Evolutionary conservation across 2,888 invertebrate species (phyloP).

Genomic region (Drosophila melanocephala): DNA sequence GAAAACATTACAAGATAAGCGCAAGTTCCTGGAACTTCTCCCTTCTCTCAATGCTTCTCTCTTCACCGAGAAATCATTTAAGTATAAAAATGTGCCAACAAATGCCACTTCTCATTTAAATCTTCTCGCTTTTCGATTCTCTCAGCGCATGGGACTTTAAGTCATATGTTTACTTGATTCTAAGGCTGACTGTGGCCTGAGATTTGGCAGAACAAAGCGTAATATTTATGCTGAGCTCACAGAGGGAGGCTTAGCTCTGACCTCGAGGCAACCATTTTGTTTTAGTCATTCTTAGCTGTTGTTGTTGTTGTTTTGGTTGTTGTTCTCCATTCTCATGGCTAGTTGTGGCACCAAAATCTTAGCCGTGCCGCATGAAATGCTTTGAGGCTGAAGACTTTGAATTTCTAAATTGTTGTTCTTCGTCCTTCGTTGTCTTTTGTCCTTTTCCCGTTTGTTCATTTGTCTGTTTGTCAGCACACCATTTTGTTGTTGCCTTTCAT

Average conservation of each 20-base stretch:
- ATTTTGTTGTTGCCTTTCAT: slow-evolving; percentile 13
- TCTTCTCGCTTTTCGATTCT: neutral
- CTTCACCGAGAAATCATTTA: neutral
- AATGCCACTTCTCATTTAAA: neutral
- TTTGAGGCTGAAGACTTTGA: slow-evolving; percentile 44
- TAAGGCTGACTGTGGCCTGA: slow-evolving; percentile 1
- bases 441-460: slow-evolving; percentile 1
- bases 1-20: neutral
- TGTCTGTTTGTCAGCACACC: slow-evolving; percentile 6
- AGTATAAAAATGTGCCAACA: neutral
- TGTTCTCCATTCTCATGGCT: slow-evolving; percentile 10
- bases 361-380: slow-evolving; percentile 74
- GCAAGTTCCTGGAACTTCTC: neutral
- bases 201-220: slow-evolving; percentile 4
- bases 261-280: slow-evolving; percentile 71
- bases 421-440: slow-evolving; percentile 56
- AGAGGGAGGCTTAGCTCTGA: slow-evolving; percentile 37
- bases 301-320: slow-evolving; percentile 24
- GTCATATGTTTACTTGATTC: neutral
- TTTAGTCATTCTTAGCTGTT: slow-evolving; percentile 34
- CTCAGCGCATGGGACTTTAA: neutral
- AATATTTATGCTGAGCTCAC: slow-evolving; percentile 1
- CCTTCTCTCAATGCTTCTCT: neutral
- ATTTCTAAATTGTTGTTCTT: slow-evolving; percentile 62
- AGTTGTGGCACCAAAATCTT: slow-evolving; percentile 70